Base-by-base conservation (phyloP, 2,113 vertebrate genomes). In the Ciconia stormi region DNA sequence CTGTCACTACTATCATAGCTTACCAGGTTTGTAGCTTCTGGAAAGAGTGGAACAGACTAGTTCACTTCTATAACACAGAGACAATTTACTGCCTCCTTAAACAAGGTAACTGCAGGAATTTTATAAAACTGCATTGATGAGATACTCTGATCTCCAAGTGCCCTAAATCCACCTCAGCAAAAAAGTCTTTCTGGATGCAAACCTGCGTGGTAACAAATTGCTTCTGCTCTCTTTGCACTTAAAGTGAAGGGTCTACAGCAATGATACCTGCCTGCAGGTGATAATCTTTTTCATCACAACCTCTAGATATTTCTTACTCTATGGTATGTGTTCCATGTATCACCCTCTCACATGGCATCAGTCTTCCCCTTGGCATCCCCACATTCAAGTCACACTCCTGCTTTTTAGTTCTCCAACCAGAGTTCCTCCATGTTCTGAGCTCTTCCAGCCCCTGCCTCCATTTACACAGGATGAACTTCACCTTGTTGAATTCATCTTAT, bases 291-390 rank as follows among this genome's bases (percentile, higher is more conserved):
- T 30, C 40, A 46, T 30, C 7, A 7, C 15, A 26, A 7, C 62
- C 16, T 71, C 36, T 80, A 44, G 23, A 66, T 1, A 7, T 79
- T 80, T 80, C 50, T 82, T 47, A 21, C 29, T 38, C 50, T 46
- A 14, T 16, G 11, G 13, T 71, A 36, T 34, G 20, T 46, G 14
- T 5, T 78, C 10, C n/a, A 17, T 15, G 5, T 50, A 36, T 15
- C 26, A 29, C 20, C 7, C 8, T 89, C 8, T 78, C 44, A 42
- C 12, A 2, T 14, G 38, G 17, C 9, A 63, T 36, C 19, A 1
- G 0, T 52, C 29, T 89, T 74, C 80, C 32, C n/a, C 0, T 0
- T 74, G 18, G 9, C 11, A 50, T 21, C 53, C 13, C 6, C 13
- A 66, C 21, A 32, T 27, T 62, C 56, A 62, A 56, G 46, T 25